Base-by-base conservation (phyloP, 2,113 vertebrate species). In the Rhinogobius similis region DNA sequence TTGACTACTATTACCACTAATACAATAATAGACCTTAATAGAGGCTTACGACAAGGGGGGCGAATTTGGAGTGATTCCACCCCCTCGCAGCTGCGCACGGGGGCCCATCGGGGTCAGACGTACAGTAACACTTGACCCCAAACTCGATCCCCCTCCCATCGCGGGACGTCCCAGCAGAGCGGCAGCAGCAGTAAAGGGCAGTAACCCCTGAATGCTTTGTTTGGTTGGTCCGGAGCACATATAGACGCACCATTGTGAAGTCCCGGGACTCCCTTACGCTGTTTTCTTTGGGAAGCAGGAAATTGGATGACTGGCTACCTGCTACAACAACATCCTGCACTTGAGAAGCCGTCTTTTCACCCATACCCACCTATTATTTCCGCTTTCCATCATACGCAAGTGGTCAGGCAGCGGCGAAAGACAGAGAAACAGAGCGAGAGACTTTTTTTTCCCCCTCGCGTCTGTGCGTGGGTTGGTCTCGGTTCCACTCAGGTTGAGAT, bases 261-360 rank as follows among this genome's bases (percentile, higher is more conserved):
- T 82, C 65, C 64, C 84, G 79, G 84, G 85, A 90, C 84, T 85
- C 82, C 86, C 74, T 52, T 83, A 86, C 85, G 91, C 86, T 94
- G 91, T 93, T 93, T 94, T 93, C 91, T 93, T 93, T 92, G 91
- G 92, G 93, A 93, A 93, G 91, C 92, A 93, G 93, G 93, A 94
- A 94, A 94, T 94, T 93, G 92, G 91, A 93, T 91, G 92, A 94
- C 92, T 93, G 91, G 89, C 93, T 93, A 94, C 93, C 93, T 94
- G 93, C 92, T 93, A 93, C 90, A 93, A 93, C 93, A 94, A 93
- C 93, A 94, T 94, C 93, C 93, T 94, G 93, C 89, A 92, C 92
- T 94, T 92, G 92, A 94, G 92, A 93, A 93, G 91, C 79, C 88
- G 87, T 92, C 90, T 92, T 89, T 93, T 91, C 87, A 86, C 91